Evolutionary conservation across 1,140 invertebrate genomes (phyloP), one percentile per base, ranked within the genome.

Genomic region (Papilio glaucus): DNA sequence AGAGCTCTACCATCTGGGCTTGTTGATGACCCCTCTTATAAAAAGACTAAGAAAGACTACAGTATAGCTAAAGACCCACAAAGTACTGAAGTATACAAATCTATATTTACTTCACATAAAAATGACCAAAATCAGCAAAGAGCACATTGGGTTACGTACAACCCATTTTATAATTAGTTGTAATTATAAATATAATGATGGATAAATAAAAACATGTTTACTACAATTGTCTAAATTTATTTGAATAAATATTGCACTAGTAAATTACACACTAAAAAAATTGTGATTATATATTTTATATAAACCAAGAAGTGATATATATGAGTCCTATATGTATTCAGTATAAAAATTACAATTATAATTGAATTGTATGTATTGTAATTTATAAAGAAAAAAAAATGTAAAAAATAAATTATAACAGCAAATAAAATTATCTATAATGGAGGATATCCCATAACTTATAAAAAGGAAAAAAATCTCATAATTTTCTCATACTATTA

Each of bases 101-200:
- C 98, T 21, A 90, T 99, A 21, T 99, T 99, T 83, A 99, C 98
- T 0, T 95, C 96, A 13, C 97, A 98, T 87, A 95, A 97, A 85
- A 96, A 95, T 61, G 98, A 98, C 33, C 95, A 97, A 82, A 95
- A 96, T 62, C 97, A 99, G 88, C 95, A 96, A 38, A 96, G 96
- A 84, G 98, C 98, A 4, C 98, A 99, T 89, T 99, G 99, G 99
- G 96, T 99, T 67, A 99, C 98, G 6, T 99, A 98, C 87, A 99
- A 99, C 95, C 98, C 98, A 65, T 97, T 98, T 86, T 99, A 98
- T 93, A 98, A 98, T 95, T 98, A 94, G 95, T 60, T 68, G 0
- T n/a, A n/a, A n/a, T 68, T 39, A 6, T 45, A 68, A 68, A 45
- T 13, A 45, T 38, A 12, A 37, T 24, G 12, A 12, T 57, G 21